phyloP scores from a whole-genome alignment of 2,113 vertebrate species.

The Psilopsiagon aurifrons region DNA sequence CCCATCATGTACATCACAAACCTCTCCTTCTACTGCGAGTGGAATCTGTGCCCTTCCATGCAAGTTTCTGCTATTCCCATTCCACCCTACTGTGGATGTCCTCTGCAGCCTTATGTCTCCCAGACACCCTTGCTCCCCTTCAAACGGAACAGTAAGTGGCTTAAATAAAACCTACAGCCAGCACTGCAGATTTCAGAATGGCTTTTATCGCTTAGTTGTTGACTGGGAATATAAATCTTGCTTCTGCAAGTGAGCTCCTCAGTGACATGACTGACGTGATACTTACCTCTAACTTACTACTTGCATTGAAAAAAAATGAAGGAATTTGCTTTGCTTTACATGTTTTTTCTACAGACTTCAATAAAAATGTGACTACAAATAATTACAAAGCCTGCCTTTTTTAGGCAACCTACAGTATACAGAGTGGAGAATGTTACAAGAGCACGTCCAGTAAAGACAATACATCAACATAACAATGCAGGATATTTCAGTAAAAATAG shows the following conservation, averaged over 20 bases:
- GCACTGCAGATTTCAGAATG: conserved; percentile 28
- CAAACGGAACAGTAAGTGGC: not conserved
- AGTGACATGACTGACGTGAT: conserved; percentile 8
- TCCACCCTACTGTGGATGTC: not conserved
- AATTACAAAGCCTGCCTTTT: conserved; percentile 75
- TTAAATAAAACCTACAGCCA: conserved; percentile 50
- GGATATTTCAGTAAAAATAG: conserved; percentile 94
- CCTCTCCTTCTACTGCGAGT: not conserved
- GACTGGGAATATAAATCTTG: conserved; percentile 1
- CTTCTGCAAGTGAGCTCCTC: not conserved
- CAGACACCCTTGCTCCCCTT: not conserved
- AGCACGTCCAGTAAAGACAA: conserved; percentile 69
- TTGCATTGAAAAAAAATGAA: conserved; percentile 68
- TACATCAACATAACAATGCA: conserved; percentile 77
- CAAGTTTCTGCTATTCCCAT: not conserved
- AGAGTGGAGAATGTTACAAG: conserved; percentile 73
- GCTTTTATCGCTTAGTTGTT: not conserved
- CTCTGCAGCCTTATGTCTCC: not conserved
- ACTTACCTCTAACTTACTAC: conserved; percentile 53
- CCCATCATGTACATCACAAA: not conserved
- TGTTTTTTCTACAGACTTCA: conserved; percentile 72
- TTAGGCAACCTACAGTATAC: conserved; percentile 69
- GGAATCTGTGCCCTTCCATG: not conserved
- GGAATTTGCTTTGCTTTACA: conserved; percentile 65
- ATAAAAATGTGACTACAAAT: conserved; percentile 79